Conservation (phyloP, 2,888 invertebrate genomes). For the Koerneria pararmatus region DNA sequence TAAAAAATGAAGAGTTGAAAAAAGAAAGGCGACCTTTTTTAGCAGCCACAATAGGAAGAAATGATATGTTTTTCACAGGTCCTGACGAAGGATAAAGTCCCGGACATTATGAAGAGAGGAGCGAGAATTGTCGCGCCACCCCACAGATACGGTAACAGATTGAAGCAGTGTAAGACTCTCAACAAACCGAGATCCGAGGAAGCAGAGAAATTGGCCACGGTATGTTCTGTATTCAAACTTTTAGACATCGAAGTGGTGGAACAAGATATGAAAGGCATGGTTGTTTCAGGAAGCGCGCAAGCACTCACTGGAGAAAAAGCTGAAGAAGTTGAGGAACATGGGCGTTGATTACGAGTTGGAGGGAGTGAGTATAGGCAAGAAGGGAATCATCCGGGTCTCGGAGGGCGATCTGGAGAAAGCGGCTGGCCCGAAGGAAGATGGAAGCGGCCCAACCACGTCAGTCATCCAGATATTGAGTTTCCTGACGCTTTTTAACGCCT, state of each 20-base stretch:
- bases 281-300: slow-evolving; percentile 23
- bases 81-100: slow-evolving; percentile 32
- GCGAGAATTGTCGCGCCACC: slow-evolving; percentile 34
- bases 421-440: background rate
- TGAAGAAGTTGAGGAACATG: slow-evolving; percentile 29
- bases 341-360: slow-evolving; percentile 38
- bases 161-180: slow-evolving; percentile 25
- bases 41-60: slow-evolving; percentile 13
- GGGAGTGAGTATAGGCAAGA: background rate
- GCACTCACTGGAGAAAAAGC: slow-evolving; percentile 19
- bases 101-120: slow-evolving; percentile 37
- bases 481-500: too few species aligned
- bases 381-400: background rate
- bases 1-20: too few species aligned
- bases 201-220: slow-evolving; percentile 24
- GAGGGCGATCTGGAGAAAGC: background rate
- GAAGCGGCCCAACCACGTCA: too few species aligned
- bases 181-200: slow-evolving; percentile 24
- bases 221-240: slow-evolving; percentile 3
- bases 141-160: slow-evolving; percentile 28
- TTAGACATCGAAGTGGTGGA: slow-evolving; percentile 7
- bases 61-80: slow-evolving; percentile 27
- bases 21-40: too few species aligned
- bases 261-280: background rate
- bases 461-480: too few species aligned